Percentiles rank a stretch among this genome's conserved stretches.
Conservation (phyloP, 2,888 invertebrate species). For the Sabellastarte sp. region DNA sequence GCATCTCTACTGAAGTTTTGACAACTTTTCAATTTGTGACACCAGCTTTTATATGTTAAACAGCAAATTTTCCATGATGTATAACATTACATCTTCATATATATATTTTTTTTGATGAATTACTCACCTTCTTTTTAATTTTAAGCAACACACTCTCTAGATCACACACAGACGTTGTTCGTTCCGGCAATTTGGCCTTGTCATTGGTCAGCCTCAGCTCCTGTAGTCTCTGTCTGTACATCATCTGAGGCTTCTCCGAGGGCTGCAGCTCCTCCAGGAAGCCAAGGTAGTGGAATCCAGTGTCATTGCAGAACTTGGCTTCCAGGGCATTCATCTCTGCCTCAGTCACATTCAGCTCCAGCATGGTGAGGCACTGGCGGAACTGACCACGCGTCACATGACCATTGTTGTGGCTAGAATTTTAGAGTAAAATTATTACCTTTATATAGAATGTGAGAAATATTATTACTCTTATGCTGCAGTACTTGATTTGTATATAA, state of each 20-base stretch:
- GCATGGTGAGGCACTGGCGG: slow-evolving; percentile 54
- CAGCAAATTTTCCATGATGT: too few species aligned
- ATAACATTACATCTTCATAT: too few species aligned
- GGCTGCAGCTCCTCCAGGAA: slow-evolving; percentile 46
- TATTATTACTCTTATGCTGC: too few species aligned
- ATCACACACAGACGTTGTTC: slow-evolving; percentile 38
- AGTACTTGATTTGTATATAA: too few species aligned
- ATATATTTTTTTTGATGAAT: too few species aligned
- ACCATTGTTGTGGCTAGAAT: slow-evolving; percentile 56
- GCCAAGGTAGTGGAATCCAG: slow-evolving; percentile 51
- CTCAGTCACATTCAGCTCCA: slow-evolving; percentile 48
- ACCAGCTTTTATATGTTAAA: too few species aligned
- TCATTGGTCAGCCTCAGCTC: slow-evolving; percentile 41
- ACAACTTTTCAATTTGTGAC: too few species aligned
- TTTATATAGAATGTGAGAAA: too few species aligned
- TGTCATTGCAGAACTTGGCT: slow-evolving; percentile 55
- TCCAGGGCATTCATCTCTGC: slow-evolving; percentile 54
- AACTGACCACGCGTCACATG: slow-evolving; percentile 56
- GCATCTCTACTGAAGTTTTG: too few species aligned
- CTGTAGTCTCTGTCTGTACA: slow-evolving; percentile 47
- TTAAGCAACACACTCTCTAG: slow-evolving; percentile 52
- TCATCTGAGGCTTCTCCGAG: slow-evolving; percentile 36
- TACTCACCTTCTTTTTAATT: slow-evolving; percentile 54
- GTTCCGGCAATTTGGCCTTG: slow-evolving; percentile 41
- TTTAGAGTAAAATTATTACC: too few species aligned